These are phyloP conservation scores for Acyrthosiphon pisum DNA, from an alignment of 1,140 invertebrate species.

Conservation along the genomic window DNA sequence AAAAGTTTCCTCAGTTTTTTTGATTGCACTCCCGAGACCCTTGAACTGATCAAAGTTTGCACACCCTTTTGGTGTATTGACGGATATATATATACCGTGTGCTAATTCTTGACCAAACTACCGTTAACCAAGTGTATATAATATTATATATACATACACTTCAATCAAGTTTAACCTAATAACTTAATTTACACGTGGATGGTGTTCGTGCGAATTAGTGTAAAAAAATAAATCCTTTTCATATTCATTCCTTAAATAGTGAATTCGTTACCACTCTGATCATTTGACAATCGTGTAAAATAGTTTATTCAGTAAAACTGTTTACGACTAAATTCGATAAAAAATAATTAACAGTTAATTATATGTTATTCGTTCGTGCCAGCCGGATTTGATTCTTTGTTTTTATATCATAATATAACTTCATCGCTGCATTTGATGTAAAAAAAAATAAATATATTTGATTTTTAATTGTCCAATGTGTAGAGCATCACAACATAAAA, in stretches of 20 bases:
- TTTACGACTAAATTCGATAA: background rate
- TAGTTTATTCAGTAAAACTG: background rate
- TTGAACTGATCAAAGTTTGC: constrained; percentile 12
- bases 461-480: background rate
- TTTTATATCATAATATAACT: background rate
- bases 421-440: background rate
- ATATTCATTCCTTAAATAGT: background rate
- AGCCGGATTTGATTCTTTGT: background rate
- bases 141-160: background rate
- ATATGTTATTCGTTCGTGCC: background rate
- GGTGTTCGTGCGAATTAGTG: too few species aligned
- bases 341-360: background rate
- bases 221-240: too few species aligned
- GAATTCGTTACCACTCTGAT: background rate
- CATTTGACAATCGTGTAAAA: background rate
- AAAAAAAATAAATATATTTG: background rate
- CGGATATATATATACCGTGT: background rate
- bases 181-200: too few species aligned
- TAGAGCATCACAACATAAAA: background rate
- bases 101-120: background rate
- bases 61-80: background rate
- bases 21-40: constrained; percentile 19
- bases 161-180: background rate
- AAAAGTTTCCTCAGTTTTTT: constrained; percentile 28
- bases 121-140: background rate